Base-by-base conservation (phyloP, 2,888 invertebrate genomes). In the Melieria crassipennis region DNA sequence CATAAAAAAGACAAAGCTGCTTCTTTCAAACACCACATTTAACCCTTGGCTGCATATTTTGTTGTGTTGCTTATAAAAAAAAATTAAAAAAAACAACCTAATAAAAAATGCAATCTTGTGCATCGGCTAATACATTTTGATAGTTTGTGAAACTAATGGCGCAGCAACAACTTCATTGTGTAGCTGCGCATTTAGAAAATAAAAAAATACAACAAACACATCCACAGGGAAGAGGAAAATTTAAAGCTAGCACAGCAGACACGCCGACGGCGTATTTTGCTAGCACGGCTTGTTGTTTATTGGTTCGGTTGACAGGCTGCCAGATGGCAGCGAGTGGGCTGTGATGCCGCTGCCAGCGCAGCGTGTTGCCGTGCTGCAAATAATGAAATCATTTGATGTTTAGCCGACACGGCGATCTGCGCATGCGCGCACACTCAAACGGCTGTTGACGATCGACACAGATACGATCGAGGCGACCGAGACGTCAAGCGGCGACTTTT, bases 101-200 rank as follows among this genome's bases (percentile, higher is more conserved):
- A 78, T 79, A 75, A 79, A 79, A 75, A 30, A 30, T 30, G 30
- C 30, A 30, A 30, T 30, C 30, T 82, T 76, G 79, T 81, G 80
- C 81, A 79, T 75, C 78, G 80, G 80, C 77, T 80, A 81, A 83
- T 81, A 77, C 80, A 74, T 73, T 78, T 65, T 75, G 83, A 81
- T 81, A 79, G 79, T 77, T 80, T 80, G 74, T 77, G 78, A 76
- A 73, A 75, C 72, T 76, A 76, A 73, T 75, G 75, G 69, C 62
- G 30, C 58, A 68, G 52, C 47, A 60, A 45, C 60, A 58, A 61
- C 45, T 42, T 61, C n/a, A 11, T 48, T 45, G 30, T 30, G 2
- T 30, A 30, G 30, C 30, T 3, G 3, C 30, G 30, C 30, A 30
- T 30, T 30, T 30, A 30, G 30, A 30, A 30, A 30, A 30, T 30